Conservation (phyloP, 2,113 vertebrate genomes). For the Macquaria ambigua region DNA sequence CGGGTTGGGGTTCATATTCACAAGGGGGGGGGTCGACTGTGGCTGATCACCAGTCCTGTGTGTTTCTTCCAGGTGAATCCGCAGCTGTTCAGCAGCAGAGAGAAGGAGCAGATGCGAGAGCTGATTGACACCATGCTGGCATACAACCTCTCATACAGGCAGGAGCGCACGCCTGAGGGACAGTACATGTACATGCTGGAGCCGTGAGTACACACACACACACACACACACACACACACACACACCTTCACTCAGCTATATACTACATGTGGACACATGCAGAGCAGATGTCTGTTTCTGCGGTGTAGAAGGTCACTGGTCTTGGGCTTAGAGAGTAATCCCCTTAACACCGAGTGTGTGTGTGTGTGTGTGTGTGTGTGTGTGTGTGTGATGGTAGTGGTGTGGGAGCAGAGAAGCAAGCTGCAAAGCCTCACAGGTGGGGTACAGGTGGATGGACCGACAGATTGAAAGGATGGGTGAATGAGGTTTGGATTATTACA, state of each 20-base stretch:
- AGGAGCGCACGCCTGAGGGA: conserved; percentile 92
- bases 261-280: conserved; percentile 18
- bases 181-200: conserved; percentile 93
- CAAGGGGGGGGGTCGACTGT: background rate
- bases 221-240: conserved; percentile 1
- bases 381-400: conserved; percentile 3
- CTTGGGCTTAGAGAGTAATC: conserved; percentile 77
- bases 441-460: conserved; percentile 16
- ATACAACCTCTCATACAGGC: conserved; percentile 96
- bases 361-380: conserved; percentile 1
- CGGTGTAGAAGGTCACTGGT: conserved; percentile 70
- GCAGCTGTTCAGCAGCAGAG: conserved; percentile 93
- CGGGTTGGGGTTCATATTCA: background rate
- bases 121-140: conserved; percentile 94
- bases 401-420: conserved; percentile 26
- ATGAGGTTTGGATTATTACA: background rate
- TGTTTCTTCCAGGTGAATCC: conserved; percentile 90
- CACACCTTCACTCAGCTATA: background rate
- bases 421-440: background rate
- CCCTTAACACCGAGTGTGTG: conserved; percentile 51
- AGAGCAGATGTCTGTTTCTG: conserved; percentile 47
- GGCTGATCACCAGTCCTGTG: background rate
- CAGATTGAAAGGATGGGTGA: background rate
- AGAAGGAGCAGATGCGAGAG: conserved; percentile 93
- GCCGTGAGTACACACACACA: conserved; percentile 88